Percentiles rank a stretch among this genome's conserved stretches.
phyloP scores from a whole-genome alignment of 1,140 invertebrate species.

The Mizuhopecten yessoensis region DNA sequence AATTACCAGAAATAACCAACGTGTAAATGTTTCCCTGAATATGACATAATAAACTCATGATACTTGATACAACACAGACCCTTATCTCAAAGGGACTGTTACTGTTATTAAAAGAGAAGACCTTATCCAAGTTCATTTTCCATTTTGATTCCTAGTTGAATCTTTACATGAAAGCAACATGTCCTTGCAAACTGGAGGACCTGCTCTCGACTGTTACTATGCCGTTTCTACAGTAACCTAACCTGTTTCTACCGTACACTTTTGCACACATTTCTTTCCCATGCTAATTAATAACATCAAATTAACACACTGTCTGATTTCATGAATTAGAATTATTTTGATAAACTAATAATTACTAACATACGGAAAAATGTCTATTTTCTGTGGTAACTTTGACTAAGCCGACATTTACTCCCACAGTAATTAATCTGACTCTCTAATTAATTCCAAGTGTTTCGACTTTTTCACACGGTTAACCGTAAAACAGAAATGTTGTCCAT shows the following conservation, averaged over 20 bases:
- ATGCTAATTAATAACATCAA: not conserved
- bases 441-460: not conserved
- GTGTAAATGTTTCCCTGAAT: not conserved
- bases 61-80: no score
- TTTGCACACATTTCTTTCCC: no score
- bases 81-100: no score
- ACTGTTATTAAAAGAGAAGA: no score
- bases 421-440: not conserved
- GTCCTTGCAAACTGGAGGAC: no score
- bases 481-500: not conserved
- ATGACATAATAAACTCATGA: not conserved
- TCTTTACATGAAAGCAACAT: no score
- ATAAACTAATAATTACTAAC: not conserved
- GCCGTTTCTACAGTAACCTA: no score
- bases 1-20: not conserved
- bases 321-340: not conserved
- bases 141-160: no score
- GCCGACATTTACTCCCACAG: not conserved
- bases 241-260: no score
- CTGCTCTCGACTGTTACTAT: no score
- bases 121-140: no score
- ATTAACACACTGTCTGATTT: not conserved
- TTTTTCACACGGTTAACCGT: not conserved
- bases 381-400: not conserved
- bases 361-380: not conserved